Conservation (phyloP, 2,113 vertebrate species). For the rat (Rattus norvegicus) region GRCr8 NC_086023.1:104124501-104125000, state of each 20-base stretch:
- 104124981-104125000: conserved; percentile 33
- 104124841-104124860: conserved; percentile 41
- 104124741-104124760: not conserved
- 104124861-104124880: conserved; percentile 77
- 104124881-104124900: conserved; percentile 42
- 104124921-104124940: not conserved
- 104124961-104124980: conserved; percentile 64
- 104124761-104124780: not conserved
- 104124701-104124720: conserved; percentile 42
- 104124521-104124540: conserved; percentile 45
- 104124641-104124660: conserved; percentile 36
- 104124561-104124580: conserved; percentile 36
- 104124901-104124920: conserved; percentile 33
- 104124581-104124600: not conserved
- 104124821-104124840: conserved; percentile 52
- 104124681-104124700: conserved; percentile 20
- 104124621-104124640: not conserved
- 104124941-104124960: conserved; percentile 46
- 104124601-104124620: too few relatives aligned
- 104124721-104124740: not conserved
- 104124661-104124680: not conserved
- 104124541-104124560: not conserved
- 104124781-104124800: not conserved
- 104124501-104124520: not conserved
- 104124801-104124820: conserved; percentile 31